These are phyloP conservation scores for Toxotes jaculatrix DNA, from an alignment of 2,113 vertebrate species.

Conservation along the genomic window DNA sequence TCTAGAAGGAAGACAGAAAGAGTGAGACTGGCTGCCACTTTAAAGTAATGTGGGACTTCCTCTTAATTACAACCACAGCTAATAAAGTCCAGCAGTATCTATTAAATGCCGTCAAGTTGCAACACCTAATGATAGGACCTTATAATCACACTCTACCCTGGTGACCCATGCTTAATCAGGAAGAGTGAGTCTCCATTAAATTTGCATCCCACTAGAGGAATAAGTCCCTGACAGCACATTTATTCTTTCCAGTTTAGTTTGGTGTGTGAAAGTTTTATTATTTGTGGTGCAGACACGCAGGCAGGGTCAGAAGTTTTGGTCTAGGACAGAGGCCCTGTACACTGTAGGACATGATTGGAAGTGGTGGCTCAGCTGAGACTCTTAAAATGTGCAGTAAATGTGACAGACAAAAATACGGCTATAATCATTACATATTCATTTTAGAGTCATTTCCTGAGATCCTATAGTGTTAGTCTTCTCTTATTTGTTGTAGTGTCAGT, in stretches of 20 bases:
- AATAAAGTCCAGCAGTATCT: slow-evolving; percentile 55
- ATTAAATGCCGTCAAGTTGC: slow-evolving; percentile 47
- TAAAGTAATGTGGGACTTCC: slow-evolving; percentile 31
- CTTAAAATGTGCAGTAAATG: not conserved
- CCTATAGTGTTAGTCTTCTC: not conserved
- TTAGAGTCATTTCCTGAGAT: not conserved
- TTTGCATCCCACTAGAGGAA: slow-evolving; percentile 51
- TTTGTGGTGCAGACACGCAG: slow-evolving; percentile 10
- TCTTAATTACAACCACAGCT: slow-evolving; percentile 58
- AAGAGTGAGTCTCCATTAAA: slow-evolving; percentile 57
- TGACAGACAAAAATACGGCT: not conserved
- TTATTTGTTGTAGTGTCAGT: not conserved
- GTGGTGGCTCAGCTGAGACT: not conserved
- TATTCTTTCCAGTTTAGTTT: slow-evolving; percentile 40
- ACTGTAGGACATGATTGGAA: not conserved
- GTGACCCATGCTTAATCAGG: slow-evolving; percentile 44
- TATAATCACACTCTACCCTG: slow-evolving; percentile 50
- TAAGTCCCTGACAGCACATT: slow-evolving; percentile 25
- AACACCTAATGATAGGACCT: slow-evolving; percentile 44
- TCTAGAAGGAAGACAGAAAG: not conserved
- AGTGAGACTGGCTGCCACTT: slow-evolving; percentile 27
- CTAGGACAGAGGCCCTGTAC: not conserved
- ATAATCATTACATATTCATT: not conserved
- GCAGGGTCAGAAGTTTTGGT: slow-evolving; percentile 5
- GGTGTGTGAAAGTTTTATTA: slow-evolving; percentile 26